Conservation (phyloP, 1,140 invertebrate genomes). For the Neuroterus valhalla region DNA sequence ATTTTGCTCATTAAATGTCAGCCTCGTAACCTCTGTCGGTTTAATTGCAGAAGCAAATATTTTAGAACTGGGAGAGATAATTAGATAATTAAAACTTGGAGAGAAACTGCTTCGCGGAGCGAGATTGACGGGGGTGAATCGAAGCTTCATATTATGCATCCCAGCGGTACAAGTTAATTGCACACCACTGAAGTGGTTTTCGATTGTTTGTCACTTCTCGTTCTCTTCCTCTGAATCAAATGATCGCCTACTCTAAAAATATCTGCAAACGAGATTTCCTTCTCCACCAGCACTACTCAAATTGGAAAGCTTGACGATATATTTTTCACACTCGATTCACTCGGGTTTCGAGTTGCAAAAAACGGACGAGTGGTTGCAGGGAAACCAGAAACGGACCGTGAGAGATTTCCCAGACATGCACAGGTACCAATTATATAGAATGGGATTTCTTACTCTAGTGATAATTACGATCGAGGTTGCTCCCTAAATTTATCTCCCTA, state of each 20-base stretch:
- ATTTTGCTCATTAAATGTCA: neutral
- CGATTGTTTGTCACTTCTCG: no score
- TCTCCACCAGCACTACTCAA: neutral
- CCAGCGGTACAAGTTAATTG: neutral
- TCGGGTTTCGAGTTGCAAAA: neutral
- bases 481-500: neutral
- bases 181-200: no score
- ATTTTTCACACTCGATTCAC: neutral
- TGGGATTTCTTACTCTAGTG: conserved; percentile 12
- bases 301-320: neutral
- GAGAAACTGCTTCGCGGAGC: conserved; percentile 56
- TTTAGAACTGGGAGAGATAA: conserved; percentile 65
- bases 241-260: no score
- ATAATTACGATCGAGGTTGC: conserved; percentile 4
- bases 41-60: conserved; percentile 67
- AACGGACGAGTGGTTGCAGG: conserved; percentile 1
- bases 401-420: neutral
- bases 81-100: conserved; percentile 69
- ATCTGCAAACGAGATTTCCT: neutral
- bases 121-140: neutral
- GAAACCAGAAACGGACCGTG: conserved; percentile 10
- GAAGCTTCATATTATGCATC: neutral
- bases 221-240: no score
- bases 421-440: conserved; percentile 19
- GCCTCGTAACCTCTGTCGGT: conserved; percentile 53